Evolutionary conservation across 2,113 vertebrate genomes (phyloP).

Genomic region (Leiothrix lutea): DNA sequence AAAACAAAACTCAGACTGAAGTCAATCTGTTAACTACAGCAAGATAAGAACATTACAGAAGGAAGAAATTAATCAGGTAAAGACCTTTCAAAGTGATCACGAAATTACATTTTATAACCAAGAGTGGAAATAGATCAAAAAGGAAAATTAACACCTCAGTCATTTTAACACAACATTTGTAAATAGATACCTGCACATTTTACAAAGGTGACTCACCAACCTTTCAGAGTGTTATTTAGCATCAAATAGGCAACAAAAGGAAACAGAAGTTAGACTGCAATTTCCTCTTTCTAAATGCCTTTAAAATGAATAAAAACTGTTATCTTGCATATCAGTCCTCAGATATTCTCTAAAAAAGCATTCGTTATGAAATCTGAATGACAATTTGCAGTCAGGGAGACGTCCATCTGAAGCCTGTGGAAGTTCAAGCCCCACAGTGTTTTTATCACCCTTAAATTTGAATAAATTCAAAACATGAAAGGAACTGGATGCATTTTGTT

Average conservation of each 20-base stretch:
- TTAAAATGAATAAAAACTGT: background rate
- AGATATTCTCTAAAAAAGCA: background rate
- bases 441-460: background rate
- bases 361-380: background rate
- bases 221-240: background rate
- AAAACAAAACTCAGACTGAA: background rate
- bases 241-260: background rate
- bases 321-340: background rate
- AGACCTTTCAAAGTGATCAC: background rate
- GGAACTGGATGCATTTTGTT: background rate
- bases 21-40: background rate
- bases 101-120: background rate
- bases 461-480: background rate
- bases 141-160: background rate
- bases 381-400: background rate
- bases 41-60: background rate
- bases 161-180: background rate
- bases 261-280: background rate
- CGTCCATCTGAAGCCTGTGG: background rate
- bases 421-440: background rate
- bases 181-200: background rate
- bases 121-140: background rate
- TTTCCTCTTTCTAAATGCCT: background rate
- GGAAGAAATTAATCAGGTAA: background rate
- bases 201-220: background rate